These are phyloP conservation scores for Halisarca cf. caerulea DNA, from an alignment of 37 sponge, comb jelly and placozoan genomes.

Conservation along the genomic window DNA sequence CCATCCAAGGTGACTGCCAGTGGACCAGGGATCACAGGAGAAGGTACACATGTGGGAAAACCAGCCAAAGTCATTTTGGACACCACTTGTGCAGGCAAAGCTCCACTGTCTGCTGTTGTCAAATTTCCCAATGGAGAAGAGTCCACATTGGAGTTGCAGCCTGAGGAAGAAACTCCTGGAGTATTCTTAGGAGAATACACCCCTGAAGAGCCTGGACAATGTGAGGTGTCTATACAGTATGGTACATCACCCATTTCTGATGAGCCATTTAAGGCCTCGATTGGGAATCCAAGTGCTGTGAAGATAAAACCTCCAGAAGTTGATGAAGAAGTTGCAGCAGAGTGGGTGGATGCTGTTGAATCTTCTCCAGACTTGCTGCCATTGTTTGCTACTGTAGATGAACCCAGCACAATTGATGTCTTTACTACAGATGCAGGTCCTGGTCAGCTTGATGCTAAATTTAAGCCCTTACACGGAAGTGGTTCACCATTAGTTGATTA, in stretches of 20 bases:
- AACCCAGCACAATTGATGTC: constrained; percentile 48
- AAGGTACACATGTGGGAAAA: constrained; percentile 68
- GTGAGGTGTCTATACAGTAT: constrained; percentile 76
- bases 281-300: not conserved
- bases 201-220: constrained; percentile 71
- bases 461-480: not conserved
- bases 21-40: constrained; percentile 92
- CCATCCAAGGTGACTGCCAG: constrained; percentile 65
- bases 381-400: constrained; percentile 36
- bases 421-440: constrained; percentile 50
- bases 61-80: constrained; percentile 79
- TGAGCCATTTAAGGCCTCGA: constrained; percentile 3
- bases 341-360: constrained; percentile 21
- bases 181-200: constrained; percentile 27
- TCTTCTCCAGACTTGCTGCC: not conserved
- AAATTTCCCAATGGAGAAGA: constrained; percentile 61
- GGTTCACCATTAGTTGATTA: constrained; percentile 33
- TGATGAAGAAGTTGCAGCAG: constrained; percentile 1
- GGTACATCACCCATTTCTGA: constrained; percentile 62
- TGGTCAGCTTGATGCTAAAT: constrained; percentile 49
- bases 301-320: constrained; percentile 6
- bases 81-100: constrained; percentile 70
- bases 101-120: constrained; percentile 66
- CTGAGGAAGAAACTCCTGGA: not conserved
- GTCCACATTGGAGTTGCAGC: constrained; percentile 10